Conservation (phyloP, 2,113 vertebrate species). For the Pollachius pollachius region DNA sequence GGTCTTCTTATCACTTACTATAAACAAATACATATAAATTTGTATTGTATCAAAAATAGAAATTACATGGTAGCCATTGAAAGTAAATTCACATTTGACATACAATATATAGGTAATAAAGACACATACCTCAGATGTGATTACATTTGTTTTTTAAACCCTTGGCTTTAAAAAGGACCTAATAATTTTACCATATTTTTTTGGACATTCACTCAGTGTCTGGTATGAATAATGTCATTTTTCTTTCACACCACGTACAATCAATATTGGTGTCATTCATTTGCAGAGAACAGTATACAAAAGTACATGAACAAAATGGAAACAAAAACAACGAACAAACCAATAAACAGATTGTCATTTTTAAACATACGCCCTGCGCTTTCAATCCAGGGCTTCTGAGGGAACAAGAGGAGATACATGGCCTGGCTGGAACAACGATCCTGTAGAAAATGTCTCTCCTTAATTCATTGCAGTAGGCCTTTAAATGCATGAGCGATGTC, state of each 20-base stretch:
- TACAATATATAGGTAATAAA: slow-evolving; percentile 66
- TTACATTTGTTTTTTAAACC: slow-evolving; percentile 46
- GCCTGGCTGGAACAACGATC: neutral
- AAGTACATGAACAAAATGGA: slow-evolving; percentile 37
- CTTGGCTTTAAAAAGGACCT: slow-evolving; percentile 56
- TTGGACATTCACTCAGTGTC: slow-evolving; percentile 49
- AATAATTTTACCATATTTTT: slow-evolving; percentile 49
- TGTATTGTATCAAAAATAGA: slow-evolving; percentile 82
- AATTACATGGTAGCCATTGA: slow-evolving; percentile 74
- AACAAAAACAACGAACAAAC: neutral
- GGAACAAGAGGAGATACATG: neutral
- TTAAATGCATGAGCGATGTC: slow-evolving; percentile 9
- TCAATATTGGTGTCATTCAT: slow-evolving; percentile 24
- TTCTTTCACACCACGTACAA: slow-evolving; percentile 24
- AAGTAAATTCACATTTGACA: slow-evolving; percentile 77
- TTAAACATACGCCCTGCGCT: slow-evolving; percentile 32
- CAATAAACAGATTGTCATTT: slow-evolving; percentile 61
- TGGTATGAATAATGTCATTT: slow-evolving; percentile 23
- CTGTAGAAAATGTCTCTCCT: slow-evolving; percentile 18
- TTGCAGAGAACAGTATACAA: slow-evolving; percentile 34
- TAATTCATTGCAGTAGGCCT: slow-evolving; percentile 8
- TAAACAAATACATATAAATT: slow-evolving; percentile 77
- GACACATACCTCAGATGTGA: slow-evolving; percentile 59
- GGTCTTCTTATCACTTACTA: slow-evolving; percentile 73
- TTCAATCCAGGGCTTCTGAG: slow-evolving; percentile 49